A percentile compares a stretch with the other conserved stretches of the same genome.
These are phyloP conservation scores for Phoebastria nigripes DNA, from an alignment of 2,797 vertebrate species.

Conservation along the genomic window DNA sequence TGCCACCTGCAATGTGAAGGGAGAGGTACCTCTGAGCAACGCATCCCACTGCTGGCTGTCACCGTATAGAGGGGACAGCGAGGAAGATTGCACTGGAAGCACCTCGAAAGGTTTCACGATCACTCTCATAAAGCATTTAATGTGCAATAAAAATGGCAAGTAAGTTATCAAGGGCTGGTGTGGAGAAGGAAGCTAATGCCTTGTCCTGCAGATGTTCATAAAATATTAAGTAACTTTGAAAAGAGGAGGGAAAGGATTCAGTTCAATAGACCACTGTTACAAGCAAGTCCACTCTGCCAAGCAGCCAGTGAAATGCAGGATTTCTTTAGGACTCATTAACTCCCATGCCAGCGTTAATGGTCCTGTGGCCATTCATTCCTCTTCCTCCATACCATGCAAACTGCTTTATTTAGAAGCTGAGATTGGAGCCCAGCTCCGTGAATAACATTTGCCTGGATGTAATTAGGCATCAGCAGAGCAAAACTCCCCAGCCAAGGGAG, in stretches of 20 bases:
- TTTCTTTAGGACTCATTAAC: constrained; percentile 23
- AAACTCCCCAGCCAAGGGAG: neutral
- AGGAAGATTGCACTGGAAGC: neutral
- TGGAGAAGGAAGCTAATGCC: neutral
- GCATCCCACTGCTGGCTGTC: neutral
- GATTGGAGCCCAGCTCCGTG: neutral
- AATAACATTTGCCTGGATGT: neutral
- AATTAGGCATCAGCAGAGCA: constrained; percentile 17
- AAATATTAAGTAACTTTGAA: constrained; percentile 58
- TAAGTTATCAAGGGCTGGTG: neutral
- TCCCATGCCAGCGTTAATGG: neutral
- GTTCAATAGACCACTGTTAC: neutral
- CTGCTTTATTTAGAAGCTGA: constrained; percentile 41
- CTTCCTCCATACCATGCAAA: neutral
- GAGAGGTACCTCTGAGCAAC: fast-evolving
- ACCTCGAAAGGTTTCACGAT: neutral
- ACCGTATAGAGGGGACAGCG: fast-evolving
- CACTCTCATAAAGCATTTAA: constrained; percentile 37
- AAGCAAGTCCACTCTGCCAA: neutral
- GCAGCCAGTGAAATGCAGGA: neutral
- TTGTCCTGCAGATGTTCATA: constrained; percentile 49
- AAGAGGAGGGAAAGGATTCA: neutral
- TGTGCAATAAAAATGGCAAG: neutral
- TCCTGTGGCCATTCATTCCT: neutral
- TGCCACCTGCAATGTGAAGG: neutral